A percentile compares a stretch with the other conserved stretches of the same genome.
These are phyloP conservation scores for Dasypus novemcinctus DNA, from an alignment of 2,113 vertebrate species.

Conservation along the genomic window DNA sequence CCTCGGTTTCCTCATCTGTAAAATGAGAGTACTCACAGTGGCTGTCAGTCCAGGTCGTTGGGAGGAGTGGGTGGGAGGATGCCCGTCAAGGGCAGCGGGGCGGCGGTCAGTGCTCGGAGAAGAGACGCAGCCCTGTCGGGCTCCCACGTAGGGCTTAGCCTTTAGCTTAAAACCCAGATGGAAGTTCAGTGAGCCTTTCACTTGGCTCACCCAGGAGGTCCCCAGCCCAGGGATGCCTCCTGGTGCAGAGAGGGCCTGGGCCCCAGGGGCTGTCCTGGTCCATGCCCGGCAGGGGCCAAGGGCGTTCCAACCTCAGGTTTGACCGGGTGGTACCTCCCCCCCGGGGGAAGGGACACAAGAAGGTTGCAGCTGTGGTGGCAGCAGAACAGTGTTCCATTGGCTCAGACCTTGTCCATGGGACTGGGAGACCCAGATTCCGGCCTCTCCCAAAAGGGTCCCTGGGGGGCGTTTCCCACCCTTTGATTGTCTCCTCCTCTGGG, in stretches of 20 bases:
- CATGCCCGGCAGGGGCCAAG: neutral
- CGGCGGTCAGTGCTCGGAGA: neutral
- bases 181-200: neutral
- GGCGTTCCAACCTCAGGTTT: neutral
- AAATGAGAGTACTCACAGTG: neutral
- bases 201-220: neutral
- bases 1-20: neutral
- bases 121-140: neutral
- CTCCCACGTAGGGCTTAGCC: neutral
- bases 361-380: neutral
- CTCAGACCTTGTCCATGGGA: neutral
- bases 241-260: neutral
- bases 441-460: neutral
- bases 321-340: neutral
- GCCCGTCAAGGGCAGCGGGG: neutral
- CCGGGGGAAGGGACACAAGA: neutral
- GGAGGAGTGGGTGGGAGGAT: neutral
- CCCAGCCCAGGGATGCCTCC: neutral
- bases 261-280: neutral
- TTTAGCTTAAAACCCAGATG: neutral
- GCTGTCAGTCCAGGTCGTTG: neutral
- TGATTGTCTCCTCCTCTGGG: neutral
- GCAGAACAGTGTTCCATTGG: neutral
- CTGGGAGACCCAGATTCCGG: neutral
- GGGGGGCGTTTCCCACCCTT: neutral